Evolutionary conservation across 2,888 invertebrate genomes (phyloP), one percentile per base, ranked within the genome.

Genomic region (Lamellibrachia satsuma): DNA sequence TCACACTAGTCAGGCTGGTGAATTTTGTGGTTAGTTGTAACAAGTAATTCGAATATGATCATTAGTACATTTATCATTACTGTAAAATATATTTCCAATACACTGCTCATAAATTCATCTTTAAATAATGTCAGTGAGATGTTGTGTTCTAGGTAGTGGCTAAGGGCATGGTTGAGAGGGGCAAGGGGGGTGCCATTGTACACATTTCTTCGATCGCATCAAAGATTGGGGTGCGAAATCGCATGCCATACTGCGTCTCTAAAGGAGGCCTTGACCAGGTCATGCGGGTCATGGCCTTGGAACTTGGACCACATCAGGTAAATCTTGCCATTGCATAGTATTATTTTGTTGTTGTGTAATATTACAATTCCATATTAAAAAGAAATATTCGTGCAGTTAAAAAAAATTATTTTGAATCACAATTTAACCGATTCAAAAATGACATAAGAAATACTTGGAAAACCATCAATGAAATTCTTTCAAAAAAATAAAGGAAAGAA

Each of bases 181-280:
- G 98, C 95, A 97, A 97, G 91, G 97, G 97, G 93, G 98, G 99
- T 55, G 97, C 98, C 93, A 98, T 99, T 95, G 99, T 99, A 0
- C 99, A 99, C 96, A 97, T 99, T 91, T 99, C 99, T 0, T 99
- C 99, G 93, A 93, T 94, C 90, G 98, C 98, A 0, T 96, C 97
- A 0, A 95, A 97, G 96, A 97, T 97, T 4, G 98, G 98, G 4
- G 97, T 99, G 39, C 96, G 96, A 90, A 97, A 98, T 94, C 99
- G 99, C 95, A 96, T 98, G 0, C 97, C 98, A 0, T 99, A 99
- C 96, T 94, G 98, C 95, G 97, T 98, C 0, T 97, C 98, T 0
- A 99, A 99, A 97, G 98, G 98, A 7, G 99, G 99, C 0, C 97
- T 99, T 0, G 99, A 99, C 95, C 97, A 98, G 90, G 97, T 99